A percentile compares a stretch with the other conserved stretches of the same genome.
Evolutionary conservation across 2,797 vertebrate species (phyloP).

Genomic region (Peromyscus melanophrys): DNA sequence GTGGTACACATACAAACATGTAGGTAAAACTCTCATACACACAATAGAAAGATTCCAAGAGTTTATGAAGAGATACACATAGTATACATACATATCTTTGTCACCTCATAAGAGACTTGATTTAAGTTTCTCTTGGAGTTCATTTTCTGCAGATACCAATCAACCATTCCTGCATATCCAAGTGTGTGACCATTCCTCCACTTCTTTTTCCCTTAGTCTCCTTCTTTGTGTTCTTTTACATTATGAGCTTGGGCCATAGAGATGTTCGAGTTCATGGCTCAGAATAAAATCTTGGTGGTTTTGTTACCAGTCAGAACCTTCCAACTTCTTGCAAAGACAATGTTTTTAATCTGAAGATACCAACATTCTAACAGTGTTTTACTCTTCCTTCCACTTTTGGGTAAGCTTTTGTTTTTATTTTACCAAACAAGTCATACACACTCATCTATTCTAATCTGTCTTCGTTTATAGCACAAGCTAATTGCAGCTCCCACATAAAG

Average conservation of each 20-base stretch:
- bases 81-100: background rate
- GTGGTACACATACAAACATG: background rate
- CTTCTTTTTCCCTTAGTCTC: too few species aligned
- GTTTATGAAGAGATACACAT: background rate
- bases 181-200: too few species aligned
- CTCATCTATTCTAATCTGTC: slow-evolving; percentile 8
- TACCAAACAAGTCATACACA: background rate
- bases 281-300: background rate
- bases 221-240: background rate
- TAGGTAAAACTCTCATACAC: background rate
- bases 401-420: background rate
- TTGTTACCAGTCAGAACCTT: background rate
- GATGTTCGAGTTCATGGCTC: background rate
- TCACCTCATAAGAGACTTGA: background rate
- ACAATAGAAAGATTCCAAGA: background rate
- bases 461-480: background rate
- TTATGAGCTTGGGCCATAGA: background rate
- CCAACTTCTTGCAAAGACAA: background rate
- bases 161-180: background rate
- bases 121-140: background rate
- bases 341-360: background rate
- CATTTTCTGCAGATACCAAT: background rate
- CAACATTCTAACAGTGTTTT: background rate
- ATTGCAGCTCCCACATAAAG: background rate
- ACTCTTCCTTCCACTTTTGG: background rate